Base-by-base conservation (phyloP, 2,888 invertebrate genomes). In the Standfussiana lucernea region DNA sequence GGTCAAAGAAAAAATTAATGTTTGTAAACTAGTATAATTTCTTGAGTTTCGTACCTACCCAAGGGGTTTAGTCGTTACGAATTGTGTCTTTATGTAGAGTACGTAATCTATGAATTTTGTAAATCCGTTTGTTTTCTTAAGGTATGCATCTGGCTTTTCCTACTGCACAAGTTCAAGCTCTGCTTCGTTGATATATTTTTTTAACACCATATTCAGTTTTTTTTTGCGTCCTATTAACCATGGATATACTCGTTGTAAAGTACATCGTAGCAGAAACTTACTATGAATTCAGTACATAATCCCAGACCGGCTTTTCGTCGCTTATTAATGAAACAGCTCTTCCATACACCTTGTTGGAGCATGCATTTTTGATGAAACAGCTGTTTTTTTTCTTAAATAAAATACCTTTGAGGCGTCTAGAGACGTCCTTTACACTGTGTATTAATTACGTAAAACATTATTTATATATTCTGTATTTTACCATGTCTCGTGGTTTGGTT, bases 401-500 rank as follows among this genome's bases (percentile, higher is more conserved):
- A 47, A 11, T 61, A 61, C 21, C 4, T 35, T 0, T 61, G n/a
- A 11, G 13, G 8, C 5, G 24, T 24, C 50, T 45, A 45, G 45
- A 50, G 24, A 8, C 21, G 59, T 18, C 32, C 3, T 50, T 50
- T 21, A 50, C 18, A 59, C 32, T 15, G 15, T 32, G 62, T 62
- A 37, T 62, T 62, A 37, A 62, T 62, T 62, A 37, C 24, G 37
- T 24, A 37, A 62, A 62, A 62, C 7, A 24, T 35, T 24, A 6
- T 67, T 47, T 32, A 6, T 18, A 40, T 42, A 32, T 32, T 69
- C 32, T 21, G 28, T 71, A 37, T 74, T 75, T 59, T 11, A 59
- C 18, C 37, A 24, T 32, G n/a, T 79, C 18, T 32, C 56, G 32
- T 70, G 59, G 47, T 66, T 79, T 42, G 24, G 24, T 56, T 62